Conservation (phyloP, 2,888 invertebrate genomes). For the Cerastis rubricosa region DNA sequence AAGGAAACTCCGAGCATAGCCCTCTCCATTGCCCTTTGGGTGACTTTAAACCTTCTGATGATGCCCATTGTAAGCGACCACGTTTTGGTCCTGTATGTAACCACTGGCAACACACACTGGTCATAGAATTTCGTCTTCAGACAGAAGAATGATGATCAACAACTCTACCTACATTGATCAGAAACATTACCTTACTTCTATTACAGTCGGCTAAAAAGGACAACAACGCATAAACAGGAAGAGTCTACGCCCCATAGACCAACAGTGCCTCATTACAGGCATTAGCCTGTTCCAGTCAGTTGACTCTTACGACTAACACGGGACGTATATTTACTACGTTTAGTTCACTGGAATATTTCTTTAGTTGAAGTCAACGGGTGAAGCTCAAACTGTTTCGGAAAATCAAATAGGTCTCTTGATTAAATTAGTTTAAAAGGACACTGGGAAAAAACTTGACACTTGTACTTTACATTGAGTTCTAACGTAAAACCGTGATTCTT, state of each 20-base stretch:
- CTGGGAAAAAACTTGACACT: too few relatives aligned
- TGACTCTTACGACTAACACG: slow-evolving; percentile 32
- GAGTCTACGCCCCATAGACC: slow-evolving; percentile 30
- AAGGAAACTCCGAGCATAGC: too few relatives aligned
- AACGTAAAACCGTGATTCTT: too few relatives aligned
- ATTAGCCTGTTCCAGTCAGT: slow-evolving; percentile 37
- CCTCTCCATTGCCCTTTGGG: too few relatives aligned
- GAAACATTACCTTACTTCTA: not conserved
- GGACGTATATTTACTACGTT: slow-evolving; percentile 28
- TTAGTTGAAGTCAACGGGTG: not conserved
- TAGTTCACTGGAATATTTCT: slow-evolving; percentile 9
- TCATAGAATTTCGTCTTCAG: too few relatives aligned
- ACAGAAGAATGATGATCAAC: not conserved
- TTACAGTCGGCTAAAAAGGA: slow-evolving; percentile 4
- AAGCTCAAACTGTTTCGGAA: not conserved
- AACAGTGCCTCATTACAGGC: slow-evolving; percentile 31
- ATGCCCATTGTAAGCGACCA: too few relatives aligned
- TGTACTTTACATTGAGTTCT: too few relatives aligned
- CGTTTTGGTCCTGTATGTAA: too few relatives aligned
- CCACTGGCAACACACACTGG: too few relatives aligned
- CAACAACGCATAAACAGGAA: slow-evolving; percentile 14
- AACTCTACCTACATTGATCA: not conserved
- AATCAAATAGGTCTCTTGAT: not conserved
- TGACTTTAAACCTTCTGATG: too few relatives aligned
- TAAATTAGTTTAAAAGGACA: not conserved